Evolutionary conservation across 2,797 vertebrate species (phyloP).

Genomic region (Paedocypris micromegethes): DNA sequence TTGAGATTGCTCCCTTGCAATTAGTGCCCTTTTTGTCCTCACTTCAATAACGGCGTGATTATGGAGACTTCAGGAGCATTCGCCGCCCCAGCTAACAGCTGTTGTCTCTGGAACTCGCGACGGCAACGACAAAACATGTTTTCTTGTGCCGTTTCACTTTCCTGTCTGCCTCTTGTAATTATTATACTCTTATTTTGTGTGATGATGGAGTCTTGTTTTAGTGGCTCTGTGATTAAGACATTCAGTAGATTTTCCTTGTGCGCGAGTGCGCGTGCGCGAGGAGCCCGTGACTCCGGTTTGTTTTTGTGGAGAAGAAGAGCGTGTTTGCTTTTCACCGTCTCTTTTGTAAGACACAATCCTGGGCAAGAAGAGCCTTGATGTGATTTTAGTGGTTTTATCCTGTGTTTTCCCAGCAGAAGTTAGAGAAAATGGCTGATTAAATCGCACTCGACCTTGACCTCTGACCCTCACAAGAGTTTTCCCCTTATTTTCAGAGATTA

Average conservation of each 20-base stretch:
- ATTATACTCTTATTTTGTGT: conserved; percentile 79
- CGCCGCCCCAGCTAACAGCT: conserved; percentile 98
- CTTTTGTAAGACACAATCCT: conserved; percentile 31
- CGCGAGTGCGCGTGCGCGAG: conserved; percentile 40
- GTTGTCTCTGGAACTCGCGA: conserved; percentile 99
- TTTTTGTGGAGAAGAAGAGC: conserved; percentile 41
- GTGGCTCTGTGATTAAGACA: conserved; percentile 99
- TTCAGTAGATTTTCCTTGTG: conserved; percentile 86
- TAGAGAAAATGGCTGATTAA: conserved; percentile 16
- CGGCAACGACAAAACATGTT: conserved; percentile 99
- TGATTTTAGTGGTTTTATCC: conserved; percentile 10
- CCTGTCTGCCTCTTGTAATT: conserved; percentile 79
- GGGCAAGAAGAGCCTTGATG: conserved; percentile 16
- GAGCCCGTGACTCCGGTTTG: conserved; percentile 43
- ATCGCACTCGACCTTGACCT: conserved; percentile 34
- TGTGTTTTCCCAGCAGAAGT: conserved; percentile 8
- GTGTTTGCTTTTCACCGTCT: conserved; percentile 23
- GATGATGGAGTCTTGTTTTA: conserved; percentile 93
- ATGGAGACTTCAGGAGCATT: conserved; percentile 99
- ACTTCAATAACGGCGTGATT: conserved; percentile 99
- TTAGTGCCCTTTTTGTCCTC: conserved; percentile 99
- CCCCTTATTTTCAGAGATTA: no score
- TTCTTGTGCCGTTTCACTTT: conserved; percentile 93
- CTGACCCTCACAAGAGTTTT: no score
- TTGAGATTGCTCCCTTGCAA: conserved; percentile 99